phyloP scores from a whole-genome alignment of 2,888 invertebrate genomes.

The Eilema depressum region DNA sequence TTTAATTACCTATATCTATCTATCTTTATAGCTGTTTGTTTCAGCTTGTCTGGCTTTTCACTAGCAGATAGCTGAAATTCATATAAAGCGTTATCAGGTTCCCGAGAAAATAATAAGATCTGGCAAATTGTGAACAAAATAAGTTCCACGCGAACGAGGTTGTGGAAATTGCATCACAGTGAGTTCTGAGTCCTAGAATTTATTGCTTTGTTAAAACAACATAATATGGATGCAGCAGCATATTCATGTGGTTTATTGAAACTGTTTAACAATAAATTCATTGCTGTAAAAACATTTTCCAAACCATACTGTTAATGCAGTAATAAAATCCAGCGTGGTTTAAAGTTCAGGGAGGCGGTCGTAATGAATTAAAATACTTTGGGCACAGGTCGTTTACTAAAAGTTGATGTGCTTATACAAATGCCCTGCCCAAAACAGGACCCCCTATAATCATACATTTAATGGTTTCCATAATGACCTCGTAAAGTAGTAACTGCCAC shows the following conservation, averaged over 20 bases:
- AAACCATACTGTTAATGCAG: slow-evolving; percentile 67
- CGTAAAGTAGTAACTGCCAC: slow-evolving; percentile 80
- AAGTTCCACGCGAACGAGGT: neutral
- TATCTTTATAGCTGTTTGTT: too few species aligned
- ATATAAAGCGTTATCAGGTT: too few species aligned
- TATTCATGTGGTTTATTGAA: slow-evolving; percentile 39
- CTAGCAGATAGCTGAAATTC: too few species aligned
- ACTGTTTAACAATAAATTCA: slow-evolving; percentile 57
- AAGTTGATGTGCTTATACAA: slow-evolving; percentile 84
- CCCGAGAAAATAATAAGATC: too few species aligned
- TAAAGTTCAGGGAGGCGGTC: slow-evolving; percentile 66
- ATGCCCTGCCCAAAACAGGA: slow-evolving; percentile 77
- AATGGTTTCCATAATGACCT: slow-evolving; percentile 83
- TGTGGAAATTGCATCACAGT: too few species aligned
- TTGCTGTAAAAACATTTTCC: slow-evolving; percentile 61
- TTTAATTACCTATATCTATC: too few species aligned
- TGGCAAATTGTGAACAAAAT: neutral
- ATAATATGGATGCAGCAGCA: neutral
- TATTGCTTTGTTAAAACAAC: neutral
- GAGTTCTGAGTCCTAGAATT: neutral
- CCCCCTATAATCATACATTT: slow-evolving; percentile 81
- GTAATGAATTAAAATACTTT: slow-evolving; percentile 77
- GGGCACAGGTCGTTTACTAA: slow-evolving; percentile 75
- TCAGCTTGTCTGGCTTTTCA: too few species aligned
- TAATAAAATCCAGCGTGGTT: slow-evolving; percentile 73